A percentile compares a stretch with the other conserved stretches of the same genome.
Conservation (phyloP, 2,888 invertebrate species). For the Drosophila infuscata region DNA sequence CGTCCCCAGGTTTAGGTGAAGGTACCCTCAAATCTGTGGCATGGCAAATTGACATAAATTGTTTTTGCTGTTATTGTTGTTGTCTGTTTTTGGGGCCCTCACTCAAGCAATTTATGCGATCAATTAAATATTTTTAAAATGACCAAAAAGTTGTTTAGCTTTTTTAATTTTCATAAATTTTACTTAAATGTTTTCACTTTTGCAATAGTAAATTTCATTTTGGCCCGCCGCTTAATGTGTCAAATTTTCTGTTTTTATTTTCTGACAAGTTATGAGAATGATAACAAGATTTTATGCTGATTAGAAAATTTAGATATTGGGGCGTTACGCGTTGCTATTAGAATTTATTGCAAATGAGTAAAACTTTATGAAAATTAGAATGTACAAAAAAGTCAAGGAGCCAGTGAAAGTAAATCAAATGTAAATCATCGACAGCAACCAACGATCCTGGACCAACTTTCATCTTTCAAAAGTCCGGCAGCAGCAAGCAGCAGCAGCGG, state of each 20-base stretch:
- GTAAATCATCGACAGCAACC: slow-evolving; percentile 77
- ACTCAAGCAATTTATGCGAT: slow-evolving; percentile 76
- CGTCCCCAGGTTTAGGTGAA: slow-evolving; percentile 28
- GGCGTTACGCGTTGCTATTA: slow-evolving; percentile 40
- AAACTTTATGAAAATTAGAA: slow-evolving; percentile 33
- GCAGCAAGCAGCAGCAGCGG: slow-evolving; percentile 28
- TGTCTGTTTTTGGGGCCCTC: slow-evolving; percentile 25
- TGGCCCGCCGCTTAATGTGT: slow-evolving; percentile 68
- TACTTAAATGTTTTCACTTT: slow-evolving; percentile 74
- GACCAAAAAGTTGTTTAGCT: slow-evolving; percentile 76
- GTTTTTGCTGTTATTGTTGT: slow-evolving; percentile 40
- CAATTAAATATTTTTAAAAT: slow-evolving; percentile 80
- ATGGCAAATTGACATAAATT: slow-evolving; percentile 72
- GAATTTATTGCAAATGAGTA: slow-evolving; percentile 77
- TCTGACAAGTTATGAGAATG: slow-evolving; percentile 65
- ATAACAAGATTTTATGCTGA: slow-evolving; percentile 81
- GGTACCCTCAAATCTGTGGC: slow-evolving; percentile 9
- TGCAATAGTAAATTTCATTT: slow-evolving; percentile 57
- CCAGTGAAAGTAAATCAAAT: slow-evolving; percentile 76
- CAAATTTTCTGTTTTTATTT: slow-evolving; percentile 49
- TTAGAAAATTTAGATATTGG: slow-evolving; percentile 72
- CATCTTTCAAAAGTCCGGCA: slow-evolving; percentile 63
- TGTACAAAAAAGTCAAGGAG: slow-evolving; percentile 21
- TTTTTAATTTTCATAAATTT: slow-evolving; percentile 84
- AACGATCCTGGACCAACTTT: slow-evolving; percentile 65